Evolutionary conservation across 2,888 invertebrate species (phyloP).

Genomic region (Cephus sareptanus): DNA sequence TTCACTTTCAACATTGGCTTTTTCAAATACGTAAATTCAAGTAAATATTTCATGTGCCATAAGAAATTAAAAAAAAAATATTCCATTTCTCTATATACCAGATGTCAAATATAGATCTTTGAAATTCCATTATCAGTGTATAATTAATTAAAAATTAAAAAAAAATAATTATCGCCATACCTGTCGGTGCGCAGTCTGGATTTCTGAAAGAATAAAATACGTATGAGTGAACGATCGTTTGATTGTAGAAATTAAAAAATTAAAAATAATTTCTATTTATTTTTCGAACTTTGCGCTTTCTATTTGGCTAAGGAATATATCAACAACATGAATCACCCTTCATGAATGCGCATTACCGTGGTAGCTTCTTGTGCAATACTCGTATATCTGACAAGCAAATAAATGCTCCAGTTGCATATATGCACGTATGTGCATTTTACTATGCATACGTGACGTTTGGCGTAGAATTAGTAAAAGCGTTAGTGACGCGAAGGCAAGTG

Average conservation of each 20-base stretch:
- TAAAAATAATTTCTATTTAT: not conserved
- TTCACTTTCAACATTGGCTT: not conserved
- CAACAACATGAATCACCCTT: slow-evolving; percentile 41
- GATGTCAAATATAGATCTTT: not conserved
- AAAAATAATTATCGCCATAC: slow-evolving; percentile 26
- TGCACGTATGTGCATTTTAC: slow-evolving; percentile 17
- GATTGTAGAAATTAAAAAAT: not conserved
- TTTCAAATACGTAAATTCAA: no score
- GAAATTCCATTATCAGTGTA: not conserved
- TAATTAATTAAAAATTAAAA: no score
- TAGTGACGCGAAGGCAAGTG: not conserved
- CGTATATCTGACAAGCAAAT: not conserved
- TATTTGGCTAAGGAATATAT: slow-evolving; percentile 40
- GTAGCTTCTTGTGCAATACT: not conserved
- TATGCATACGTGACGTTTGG: not conserved
- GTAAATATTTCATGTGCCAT: no score
- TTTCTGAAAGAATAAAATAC: slow-evolving; percentile 42
- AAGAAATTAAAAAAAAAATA: not conserved
- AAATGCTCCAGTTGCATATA: slow-evolving; percentile 20
- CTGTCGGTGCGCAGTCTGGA: slow-evolving; percentile 40
- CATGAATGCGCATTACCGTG: slow-evolving; percentile 24
- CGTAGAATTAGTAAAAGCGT: not conserved
- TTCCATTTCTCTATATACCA: not conserved
- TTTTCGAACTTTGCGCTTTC: slow-evolving; percentile 26
- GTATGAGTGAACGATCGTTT: not conserved